Base-by-base conservation (phyloP, 2,113 vertebrate species). In the Eclectus roratus region DNA sequence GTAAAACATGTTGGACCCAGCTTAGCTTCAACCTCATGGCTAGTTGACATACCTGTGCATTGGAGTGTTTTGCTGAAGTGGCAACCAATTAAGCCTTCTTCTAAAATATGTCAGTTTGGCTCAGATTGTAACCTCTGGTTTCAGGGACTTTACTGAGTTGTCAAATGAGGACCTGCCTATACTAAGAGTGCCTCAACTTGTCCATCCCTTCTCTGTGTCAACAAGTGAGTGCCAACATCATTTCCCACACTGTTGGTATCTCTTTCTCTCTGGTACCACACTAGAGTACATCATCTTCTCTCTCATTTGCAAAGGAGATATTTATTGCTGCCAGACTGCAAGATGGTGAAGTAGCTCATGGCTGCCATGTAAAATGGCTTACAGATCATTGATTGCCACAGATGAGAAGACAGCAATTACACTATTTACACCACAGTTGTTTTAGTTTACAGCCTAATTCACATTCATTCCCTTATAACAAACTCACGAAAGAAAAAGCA, bases 351-450 rank as follows among this genome's bases (percentile, higher is more conserved):
- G 88, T 41, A 56, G 60, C 80, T 96, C 0, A 0, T 79, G 85
- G 79, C 83, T 92, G 49, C 80, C 80, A 19, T 87, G 77, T 89
- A 90, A 91, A 95, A 86, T 79, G 77, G 61, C 65, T 96, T 61
- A 96, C 93, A 96, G 93, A 89, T 89, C 96, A 95, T 95, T 96
- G 93, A 78, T 76, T 96, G 80, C 73, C 85, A 91, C 92, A 95
- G 93, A 88, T 85, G 94, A 96, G 88, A 46, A 94, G 93, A 11
- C 88, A 94, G 83, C 85, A 92, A 95, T 97, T 95, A 95, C 85
- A 72, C 77, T 94, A 7, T 95, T 96, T 96, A 95, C 85, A 94
- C 92, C 92, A 65, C 56, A 53, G 90, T 92, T 94, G 95, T 94
- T 96, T 92, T 93, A 90, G 71, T 96, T 96, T 92, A 94, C 94